Evolutionary conservation across 1,140 invertebrate species (phyloP), one percentile per base, ranked within the genome.

Genomic region (Rhynchophorus ferrugineus): DNA sequence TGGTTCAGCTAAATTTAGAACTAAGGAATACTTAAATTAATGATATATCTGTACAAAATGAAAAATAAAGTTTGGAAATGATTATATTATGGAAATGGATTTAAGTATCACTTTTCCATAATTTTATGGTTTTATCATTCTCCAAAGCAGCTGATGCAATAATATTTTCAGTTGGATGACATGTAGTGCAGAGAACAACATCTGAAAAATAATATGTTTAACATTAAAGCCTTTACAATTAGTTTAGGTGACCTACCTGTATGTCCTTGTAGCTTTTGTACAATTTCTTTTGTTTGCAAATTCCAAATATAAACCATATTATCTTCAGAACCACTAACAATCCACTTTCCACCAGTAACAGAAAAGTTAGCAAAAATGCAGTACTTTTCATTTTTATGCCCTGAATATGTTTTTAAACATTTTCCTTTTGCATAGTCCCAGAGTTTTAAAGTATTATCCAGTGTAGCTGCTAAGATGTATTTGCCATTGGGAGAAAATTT

Each of bases 321-420:
- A 70, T 99, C 97, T 76, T 99, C 97, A n/a, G 95, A 98, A 11
- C 97, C 97, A 43, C 94, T 97, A 36, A 99, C 95, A 70, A 99
- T 99, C 96, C 97, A 99, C 89, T 98, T 99, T 70, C 95, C 96
- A 53, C 96, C 97, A 37, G 97, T 99, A 2, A 99, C 95, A 44
- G 95, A 99, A 71, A 99, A 99, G 73, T 99, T 99, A 17, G 97
- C 95, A 75, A 99, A 99, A 70, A 99, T 96, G 70, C 97, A 99
- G 73, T 98, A 99, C 71, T 99, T 99, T 74, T 98, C 94, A 76
- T 99, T 99, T 70, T 89, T 91, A 71, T 99, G 97, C 1, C 95
- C 95, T 0, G 86, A 90, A 62, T 99, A 99, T 0, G 92, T 96
- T 76, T 99, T 99, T 13, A 99, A 74, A 72, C 94, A 97, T 75